These are phyloP conservation scores for Charaxes varanes DNA, from an alignment of 1,140 invertebrate species.

Conservation along the genomic window DNA sequence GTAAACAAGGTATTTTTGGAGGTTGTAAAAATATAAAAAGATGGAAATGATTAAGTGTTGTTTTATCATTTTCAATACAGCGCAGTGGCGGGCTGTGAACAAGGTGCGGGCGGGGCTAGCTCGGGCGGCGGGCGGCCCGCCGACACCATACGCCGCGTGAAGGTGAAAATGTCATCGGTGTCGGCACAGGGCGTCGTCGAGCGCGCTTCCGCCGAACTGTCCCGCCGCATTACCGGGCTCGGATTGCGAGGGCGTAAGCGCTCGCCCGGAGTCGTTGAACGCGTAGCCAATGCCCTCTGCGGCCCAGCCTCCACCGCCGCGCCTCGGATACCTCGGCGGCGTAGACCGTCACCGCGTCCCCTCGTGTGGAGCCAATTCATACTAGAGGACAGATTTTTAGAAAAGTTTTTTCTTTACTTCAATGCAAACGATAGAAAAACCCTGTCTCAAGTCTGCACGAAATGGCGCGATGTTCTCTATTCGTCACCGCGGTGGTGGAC, in stretches of 20 bases:
- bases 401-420: slow-evolving; percentile 90
- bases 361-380: slow-evolving; percentile 85
- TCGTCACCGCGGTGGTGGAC: slow-evolving; percentile 88
- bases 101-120: slow-evolving; percentile 33
- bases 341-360: slow-evolving; percentile 51
- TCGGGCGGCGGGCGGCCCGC: slow-evolving; percentile 44
- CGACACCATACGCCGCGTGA: slow-evolving; percentile 68
- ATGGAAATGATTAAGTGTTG: too few relatives aligned
- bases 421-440: slow-evolving; percentile 83
- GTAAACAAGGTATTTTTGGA: too few relatives aligned
- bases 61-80: slow-evolving; percentile 15
- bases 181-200: slow-evolving; percentile 89
- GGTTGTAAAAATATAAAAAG: too few relatives aligned
- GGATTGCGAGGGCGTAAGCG: slow-evolving; percentile 83
- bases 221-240: slow-evolving; percentile 90
- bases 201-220: slow-evolving; percentile 89
- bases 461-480: slow-evolving; percentile 92
- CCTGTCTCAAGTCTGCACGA: slow-evolving; percentile 87
- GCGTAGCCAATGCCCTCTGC: slow-evolving; percentile 88
- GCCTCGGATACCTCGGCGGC: slow-evolving; percentile 44
- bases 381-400: slow-evolving; percentile 88
- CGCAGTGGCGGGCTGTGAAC: slow-evolving; percentile 60
- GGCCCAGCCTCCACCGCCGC: slow-evolving; percentile 67
- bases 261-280: slow-evolving; percentile 81
- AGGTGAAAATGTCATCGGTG: slow-evolving; percentile 76